Conservation (phyloP, 1,140 invertebrate genomes). For the Formica selysi region DNA sequence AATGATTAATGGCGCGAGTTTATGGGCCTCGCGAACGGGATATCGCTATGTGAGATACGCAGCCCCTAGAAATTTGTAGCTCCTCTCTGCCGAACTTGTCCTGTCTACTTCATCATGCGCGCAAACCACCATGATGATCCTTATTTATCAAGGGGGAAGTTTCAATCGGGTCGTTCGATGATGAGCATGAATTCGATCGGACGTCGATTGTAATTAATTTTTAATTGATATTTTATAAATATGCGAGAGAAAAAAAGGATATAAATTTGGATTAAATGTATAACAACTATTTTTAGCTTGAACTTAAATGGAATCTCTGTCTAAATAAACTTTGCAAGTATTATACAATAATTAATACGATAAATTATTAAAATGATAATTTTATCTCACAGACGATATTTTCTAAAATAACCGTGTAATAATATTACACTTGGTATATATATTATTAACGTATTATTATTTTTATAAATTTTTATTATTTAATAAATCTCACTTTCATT, state of each 20-base stretch:
- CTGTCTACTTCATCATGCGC: slow-evolving; percentile 48
- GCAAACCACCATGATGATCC: slow-evolving; percentile 30
- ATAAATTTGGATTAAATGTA: neutral
- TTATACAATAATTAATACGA: neutral
- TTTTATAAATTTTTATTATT: neutral
- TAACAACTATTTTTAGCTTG: neutral
- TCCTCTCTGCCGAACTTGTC: slow-evolving; percentile 56
- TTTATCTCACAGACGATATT: neutral
- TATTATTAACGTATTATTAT: neutral
- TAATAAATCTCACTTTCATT: neutral
- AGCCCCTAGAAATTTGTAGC: slow-evolving; percentile 53
- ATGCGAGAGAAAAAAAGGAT: neutral
- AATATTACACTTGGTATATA: neutral
- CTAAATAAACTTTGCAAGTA: neutral
- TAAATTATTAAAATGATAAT: neutral
- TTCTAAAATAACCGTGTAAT: neutral
- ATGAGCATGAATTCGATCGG: slow-evolving; percentile 22
- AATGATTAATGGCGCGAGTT: slow-evolving; percentile 62
- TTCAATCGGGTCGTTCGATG: slow-evolving; percentile 2
- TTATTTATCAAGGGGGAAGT: slow-evolving; percentile 48
- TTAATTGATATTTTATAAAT: slow-evolving; percentile 22
- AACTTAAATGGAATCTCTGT: neutral
- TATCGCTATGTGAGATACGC: slow-evolving; percentile 34
- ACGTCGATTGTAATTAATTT: neutral
- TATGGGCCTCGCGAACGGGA: slow-evolving; percentile 52